Evolutionary conservation across 2,797 vertebrate genomes (phyloP), one percentile per base, ranked within the genome.

Genomic region (Huso huso): DNA sequence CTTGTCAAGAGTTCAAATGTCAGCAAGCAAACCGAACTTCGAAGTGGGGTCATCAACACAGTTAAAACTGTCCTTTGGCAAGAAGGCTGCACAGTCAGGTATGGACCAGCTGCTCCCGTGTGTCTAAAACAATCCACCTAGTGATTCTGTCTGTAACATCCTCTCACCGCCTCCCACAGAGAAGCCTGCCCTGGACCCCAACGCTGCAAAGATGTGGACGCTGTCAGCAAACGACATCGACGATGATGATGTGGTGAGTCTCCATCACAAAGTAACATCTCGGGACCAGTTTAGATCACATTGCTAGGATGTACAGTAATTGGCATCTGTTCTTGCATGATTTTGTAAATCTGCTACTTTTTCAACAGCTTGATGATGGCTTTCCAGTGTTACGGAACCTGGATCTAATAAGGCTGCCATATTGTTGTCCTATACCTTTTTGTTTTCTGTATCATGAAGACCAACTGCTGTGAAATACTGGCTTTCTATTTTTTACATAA

Each of bases 41-140:
- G 95, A 99, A 85, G 88, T 98, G 65, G 96, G 96, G n/a, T 94
- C 96, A 10, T 95, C 93, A 5, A 90, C 81, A 67, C 94, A 93
- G 72, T 86, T 99, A 52, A 94, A 87, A 69, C 85, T 96, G 69
- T 89, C 88, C 0, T 86, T 89, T 60, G 82, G 79, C 66, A 96
- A 90, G 76, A 93, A 91, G 68, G 53, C 81, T 0, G 7, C 79
- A 9, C 70, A 79, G 66, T 80, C 86, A 73, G 91, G 95, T 94
- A 71, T 76, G 58, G 50, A 18, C 58, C 49, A 23, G 6, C 8
- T 23, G 12, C 3, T 12, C 11, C 64, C 13, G 51, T 4, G 51
- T 53, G 51, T 53, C 11, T 12, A 6, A 53, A 3, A 12, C 8
- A 12, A 12, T 53, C 8, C 51, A 53, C 51, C 51, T 53, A 53